phyloP scores from a whole-genome alignment of 2,113 vertebrate genomes.

The Saccopteryx leptura region DNA sequence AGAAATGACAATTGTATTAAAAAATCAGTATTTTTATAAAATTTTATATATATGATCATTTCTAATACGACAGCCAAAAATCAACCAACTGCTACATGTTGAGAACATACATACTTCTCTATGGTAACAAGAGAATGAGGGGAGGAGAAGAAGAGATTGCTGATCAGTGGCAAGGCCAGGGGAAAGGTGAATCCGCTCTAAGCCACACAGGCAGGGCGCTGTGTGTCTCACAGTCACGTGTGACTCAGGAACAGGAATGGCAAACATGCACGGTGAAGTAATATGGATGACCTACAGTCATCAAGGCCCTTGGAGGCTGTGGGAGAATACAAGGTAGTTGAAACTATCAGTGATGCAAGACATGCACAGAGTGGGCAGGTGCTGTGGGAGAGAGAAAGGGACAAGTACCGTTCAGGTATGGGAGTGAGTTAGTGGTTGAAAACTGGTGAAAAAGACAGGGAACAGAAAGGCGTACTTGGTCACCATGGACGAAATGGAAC shows the following conservation, averaged over 20 bases:
- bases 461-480: background rate
- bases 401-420: background rate
- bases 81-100: background rate
- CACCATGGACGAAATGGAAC: background rate
- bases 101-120: background rate
- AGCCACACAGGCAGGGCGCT: background rate
- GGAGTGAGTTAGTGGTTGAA: background rate
- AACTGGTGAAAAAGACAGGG: background rate
- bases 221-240: background rate
- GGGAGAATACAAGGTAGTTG: background rate
- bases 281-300: background rate
- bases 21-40: background rate
- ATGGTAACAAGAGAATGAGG: background rate
- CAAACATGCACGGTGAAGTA: background rate
- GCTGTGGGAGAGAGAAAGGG: background rate
- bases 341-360: background rate
- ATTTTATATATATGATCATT: background rate
- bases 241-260: background rate
- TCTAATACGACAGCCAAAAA: background rate
- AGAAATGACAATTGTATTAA: slow-evolving; percentile 11
- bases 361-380: no score
- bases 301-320: background rate
- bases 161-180: background rate
- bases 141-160: background rate
- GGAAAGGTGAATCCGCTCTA: background rate